Percentiles rank a stretch among this genome's conserved stretches.
Conservation (phyloP, 2,888 invertebrate genomes). For the Tipula unca region DNA sequence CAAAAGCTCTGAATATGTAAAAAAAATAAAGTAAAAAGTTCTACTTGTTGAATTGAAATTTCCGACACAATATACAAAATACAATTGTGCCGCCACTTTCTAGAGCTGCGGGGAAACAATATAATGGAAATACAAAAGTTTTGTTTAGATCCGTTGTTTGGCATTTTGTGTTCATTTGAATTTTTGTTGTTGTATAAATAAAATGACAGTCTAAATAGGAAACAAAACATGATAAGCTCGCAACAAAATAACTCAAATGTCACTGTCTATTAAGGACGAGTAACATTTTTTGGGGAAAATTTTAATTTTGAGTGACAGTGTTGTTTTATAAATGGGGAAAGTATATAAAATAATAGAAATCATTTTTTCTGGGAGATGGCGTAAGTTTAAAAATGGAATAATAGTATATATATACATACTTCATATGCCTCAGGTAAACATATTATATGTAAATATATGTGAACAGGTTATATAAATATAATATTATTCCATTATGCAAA, state of each 20-base stretch:
- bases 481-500: neutral
- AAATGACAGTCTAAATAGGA: neutral
- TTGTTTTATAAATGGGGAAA: neutral
- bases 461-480: no score
- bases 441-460: no score
- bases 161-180: neutral
- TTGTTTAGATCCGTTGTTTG: neutral
- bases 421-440: neutral
- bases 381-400: neutral
- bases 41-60: neutral
- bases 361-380: neutral
- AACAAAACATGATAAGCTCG: constrained; percentile 2
- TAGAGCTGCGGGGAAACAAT: neutral
- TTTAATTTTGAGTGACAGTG: neutral
- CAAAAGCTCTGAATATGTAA: neutral
- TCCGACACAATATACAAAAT: neutral
- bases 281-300: neutral
- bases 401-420: neutral
- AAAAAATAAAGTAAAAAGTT: neutral
- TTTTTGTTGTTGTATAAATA: neutral
- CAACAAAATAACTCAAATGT: constrained; percentile 2
- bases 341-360: neutral
- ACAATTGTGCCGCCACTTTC: neutral
- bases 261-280: neutral
- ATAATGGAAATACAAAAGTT: neutral